Base-by-base conservation (phyloP, 2,888 invertebrate species). In the Stenchaetothrips biformis region DNA sequence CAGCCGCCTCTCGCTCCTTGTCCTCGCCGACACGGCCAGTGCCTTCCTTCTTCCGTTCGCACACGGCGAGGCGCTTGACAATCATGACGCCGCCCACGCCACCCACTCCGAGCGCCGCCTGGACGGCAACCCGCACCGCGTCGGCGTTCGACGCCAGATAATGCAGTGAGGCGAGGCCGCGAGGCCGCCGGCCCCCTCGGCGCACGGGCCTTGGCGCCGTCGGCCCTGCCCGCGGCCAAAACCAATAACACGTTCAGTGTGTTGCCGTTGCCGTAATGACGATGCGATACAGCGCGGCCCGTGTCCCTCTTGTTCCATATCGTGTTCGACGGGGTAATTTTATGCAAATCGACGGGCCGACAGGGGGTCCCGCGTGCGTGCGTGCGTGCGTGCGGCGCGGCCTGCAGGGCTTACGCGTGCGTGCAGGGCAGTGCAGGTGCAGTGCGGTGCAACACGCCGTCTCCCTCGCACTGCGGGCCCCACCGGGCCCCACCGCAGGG, bases 231-330 rank as follows among this genome's bases (percentile, higher is more conserved):
- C 53, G 53, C 53, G 53, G 37, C 37, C 37, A 53, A 53, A 16
- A 16, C 13, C 16, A 59, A 59, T 59, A 59, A 37, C 37, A 37
- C 37, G 37, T 37, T 37, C 2, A 13, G 53, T 53, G 9, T 16
- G 53, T 53, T 53, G 13, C 13, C 13, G 53, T 2, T 53, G 53
- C 53, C 16, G 53, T 53, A 53, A 53, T 53, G 9, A 16, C 16
- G 16, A 16, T 7, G 6, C 16, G 16, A 16, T 7, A 16, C n/a
- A 62, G 7, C 18, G 62, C 53, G 53, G 4, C 18, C 59, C 59
- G 59, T 59, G 67, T 74, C 67, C 67, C 67, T 21, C 67, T 74
- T 74, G 67, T 74, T 25, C 25, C 67, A 74, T 74, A 74, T 74
- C 67, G 67, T 74, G 67, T 74, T 74, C 67, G 67, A 25, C 67